These are phyloP conservation scores for Corvus moneduloides DNA, from an alignment of 2,113 vertebrate genomes.

Conservation along the genomic window DNA sequence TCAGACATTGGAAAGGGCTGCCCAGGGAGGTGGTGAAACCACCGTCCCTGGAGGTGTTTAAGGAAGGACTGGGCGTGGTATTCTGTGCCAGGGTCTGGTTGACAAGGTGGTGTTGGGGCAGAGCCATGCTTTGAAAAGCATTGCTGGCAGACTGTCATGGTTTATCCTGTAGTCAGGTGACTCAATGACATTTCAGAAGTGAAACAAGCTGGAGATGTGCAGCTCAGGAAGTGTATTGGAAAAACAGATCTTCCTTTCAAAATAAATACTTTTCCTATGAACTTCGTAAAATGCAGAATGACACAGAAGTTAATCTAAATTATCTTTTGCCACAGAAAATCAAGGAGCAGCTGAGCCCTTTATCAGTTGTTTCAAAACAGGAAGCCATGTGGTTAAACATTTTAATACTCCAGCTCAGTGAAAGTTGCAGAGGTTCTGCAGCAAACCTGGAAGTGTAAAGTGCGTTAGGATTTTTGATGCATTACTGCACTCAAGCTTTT, in stretches of 20 bases:
- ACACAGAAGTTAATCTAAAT: neutral
- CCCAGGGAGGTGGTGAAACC: neutral
- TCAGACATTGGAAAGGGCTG: neutral
- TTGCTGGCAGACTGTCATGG: accelerated
- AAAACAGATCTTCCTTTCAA: neutral
- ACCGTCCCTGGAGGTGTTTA: neutral
- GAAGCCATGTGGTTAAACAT: neutral
- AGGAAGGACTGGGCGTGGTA: too few species aligned
- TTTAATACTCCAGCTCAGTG: neutral
- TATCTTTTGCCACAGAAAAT: neutral
- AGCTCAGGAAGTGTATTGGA: neutral
- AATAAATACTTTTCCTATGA: neutral
- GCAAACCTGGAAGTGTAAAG: neutral
- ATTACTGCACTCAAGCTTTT: neutral
- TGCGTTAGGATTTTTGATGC: neutral
- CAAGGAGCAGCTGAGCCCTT: neutral
- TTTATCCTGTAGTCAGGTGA: neutral
- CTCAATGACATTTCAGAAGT: neutral
- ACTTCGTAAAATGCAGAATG: neutral
- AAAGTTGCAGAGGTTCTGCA: neutral
- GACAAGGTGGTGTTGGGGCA: neutral
- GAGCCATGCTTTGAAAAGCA: neutral
- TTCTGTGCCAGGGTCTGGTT: neutral
- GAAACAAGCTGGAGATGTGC: neutral
- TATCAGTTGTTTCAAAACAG: neutral